Evolutionary conservation across 2,797 vertebrate genomes (phyloP), one percentile per base, ranked within the genome.

Genomic region (Crax fasciolata): DNA sequence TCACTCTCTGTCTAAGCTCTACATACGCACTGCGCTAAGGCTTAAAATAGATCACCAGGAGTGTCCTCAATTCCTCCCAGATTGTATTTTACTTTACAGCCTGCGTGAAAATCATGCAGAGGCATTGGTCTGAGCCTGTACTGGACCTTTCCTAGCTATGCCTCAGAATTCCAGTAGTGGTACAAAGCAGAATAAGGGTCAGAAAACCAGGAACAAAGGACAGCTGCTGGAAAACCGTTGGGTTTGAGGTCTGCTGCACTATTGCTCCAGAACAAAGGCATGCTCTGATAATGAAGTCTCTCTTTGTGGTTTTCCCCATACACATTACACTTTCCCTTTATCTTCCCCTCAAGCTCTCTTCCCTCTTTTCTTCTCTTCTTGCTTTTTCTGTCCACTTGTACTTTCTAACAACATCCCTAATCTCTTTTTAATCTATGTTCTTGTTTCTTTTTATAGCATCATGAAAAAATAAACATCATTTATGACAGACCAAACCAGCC

Each of bases 191-290:
- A 75, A 68, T 11, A n/a, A 43, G 13, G 13, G 13, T 52, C 7
- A 87, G 70, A 90, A 87, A 78, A 76, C 35, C 19, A 61, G 38
- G 30, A 71, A 32, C 41, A 48, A 79, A 59, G 28, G 35, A 30
- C 19, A 61, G 18, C 46, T 75, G 46, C 49, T 81, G 46, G 39
- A 88, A 90, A 77, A 74, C n/a, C 4, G 2, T 2, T 35, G 52
- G 27, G 20, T 35, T 49, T 44, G 49, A 78, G 16, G 14, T 12
- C 49, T 90, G 70, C 44, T 8, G 10, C 41, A 32, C 32, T 80
- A 30, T 57, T 68, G 62, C 32, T 65, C 66, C 58, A 75, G 46
- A 61, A 94, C 71, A 92, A 89, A 70, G 17, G 66, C 73, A 52
- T 5, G 11, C 66, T 77, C 71, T 87, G 38, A 25, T 23, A 80